Conservation (phyloP, 2,113 vertebrate species). For the Pelodiscus sinensis region DNA sequence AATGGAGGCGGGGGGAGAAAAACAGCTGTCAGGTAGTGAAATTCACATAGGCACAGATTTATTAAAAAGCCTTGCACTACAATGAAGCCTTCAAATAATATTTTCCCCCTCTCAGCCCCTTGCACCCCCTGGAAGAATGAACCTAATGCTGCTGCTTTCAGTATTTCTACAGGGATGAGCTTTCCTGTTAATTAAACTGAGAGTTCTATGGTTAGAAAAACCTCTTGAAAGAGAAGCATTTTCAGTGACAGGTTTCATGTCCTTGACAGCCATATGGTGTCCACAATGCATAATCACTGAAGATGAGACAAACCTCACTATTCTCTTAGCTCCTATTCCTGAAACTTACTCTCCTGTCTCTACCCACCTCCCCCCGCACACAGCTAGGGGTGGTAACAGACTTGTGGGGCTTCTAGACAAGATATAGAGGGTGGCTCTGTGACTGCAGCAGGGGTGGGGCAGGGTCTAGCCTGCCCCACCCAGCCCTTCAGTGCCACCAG, state of each 20-base stretch:
- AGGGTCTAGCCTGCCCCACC: no score
- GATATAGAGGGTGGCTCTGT: no score
- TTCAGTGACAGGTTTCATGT: not conserved
- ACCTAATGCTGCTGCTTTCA: not conserved
- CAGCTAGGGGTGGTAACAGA: not conserved
- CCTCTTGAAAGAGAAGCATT: not conserved
- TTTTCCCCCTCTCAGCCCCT: not conserved
- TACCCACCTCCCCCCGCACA: not conserved
- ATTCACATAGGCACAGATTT: constrained; percentile 21
- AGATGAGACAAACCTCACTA: not conserved
- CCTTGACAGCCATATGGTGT: not conserved
- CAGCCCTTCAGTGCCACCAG: no score
- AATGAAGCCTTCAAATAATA: constrained; percentile 8
- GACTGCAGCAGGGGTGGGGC: no score
- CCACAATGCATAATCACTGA: not conserved
- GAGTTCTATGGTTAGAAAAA: not conserved
- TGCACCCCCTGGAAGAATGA: not conserved
- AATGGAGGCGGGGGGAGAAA: constrained; percentile 7
- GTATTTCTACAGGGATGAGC: not conserved
- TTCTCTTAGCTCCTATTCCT: not conserved
- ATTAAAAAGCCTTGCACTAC: constrained; percentile 34
- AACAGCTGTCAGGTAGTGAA: constrained; percentile 28
- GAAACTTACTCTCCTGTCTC: not conserved
- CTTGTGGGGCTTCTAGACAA: no score
- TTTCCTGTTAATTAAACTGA: not conserved